These are phyloP conservation scores for Laodelphax striatellus DNA, from an alignment of 1,140 invertebrate genomes.

Conservation along the genomic window DNA sequence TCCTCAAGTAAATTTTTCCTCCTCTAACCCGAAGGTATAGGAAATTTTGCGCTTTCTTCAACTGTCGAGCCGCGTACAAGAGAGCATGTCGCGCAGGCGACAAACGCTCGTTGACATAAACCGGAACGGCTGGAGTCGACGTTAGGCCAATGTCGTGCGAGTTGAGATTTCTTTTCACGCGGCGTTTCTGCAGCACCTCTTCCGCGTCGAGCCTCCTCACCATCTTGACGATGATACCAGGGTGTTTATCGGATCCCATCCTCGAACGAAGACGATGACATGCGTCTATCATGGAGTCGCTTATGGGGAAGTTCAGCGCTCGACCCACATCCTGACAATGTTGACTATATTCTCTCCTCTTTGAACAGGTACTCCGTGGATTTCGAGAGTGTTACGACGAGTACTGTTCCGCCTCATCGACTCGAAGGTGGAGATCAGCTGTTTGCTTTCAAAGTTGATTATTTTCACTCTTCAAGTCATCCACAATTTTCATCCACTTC, in stretches of 20 bases:
- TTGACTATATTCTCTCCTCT: neutral
- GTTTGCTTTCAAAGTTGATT: neutral
- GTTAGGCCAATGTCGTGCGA: constrained; percentile 2
- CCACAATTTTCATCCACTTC: neutral
- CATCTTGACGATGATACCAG: neutral
- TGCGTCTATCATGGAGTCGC: neutral
- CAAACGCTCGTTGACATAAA: too few species aligned
- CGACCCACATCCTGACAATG: neutral
- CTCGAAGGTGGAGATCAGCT: neutral
- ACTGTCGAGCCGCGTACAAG: too few species aligned
- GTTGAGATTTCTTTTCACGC: constrained; percentile 2
- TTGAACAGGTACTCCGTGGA: neutral
- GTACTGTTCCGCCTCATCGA: neutral
- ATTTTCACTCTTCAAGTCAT: too few species aligned
- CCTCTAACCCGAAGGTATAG: too few species aligned
- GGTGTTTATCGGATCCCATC: neutral
- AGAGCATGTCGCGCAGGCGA: too few species aligned
- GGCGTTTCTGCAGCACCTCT: neutral
- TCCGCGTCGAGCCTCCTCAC: neutral
- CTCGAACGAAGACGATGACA: neutral
- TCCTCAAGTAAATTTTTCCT: too few species aligned
- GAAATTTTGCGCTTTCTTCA: too few species aligned
- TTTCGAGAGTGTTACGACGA: neutral
- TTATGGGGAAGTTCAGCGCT: neutral
- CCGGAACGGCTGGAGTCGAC: too few species aligned